Base-by-base conservation (phyloP, 92 coral and sea anemone species). In the Nematostella vectensis region DNA sequence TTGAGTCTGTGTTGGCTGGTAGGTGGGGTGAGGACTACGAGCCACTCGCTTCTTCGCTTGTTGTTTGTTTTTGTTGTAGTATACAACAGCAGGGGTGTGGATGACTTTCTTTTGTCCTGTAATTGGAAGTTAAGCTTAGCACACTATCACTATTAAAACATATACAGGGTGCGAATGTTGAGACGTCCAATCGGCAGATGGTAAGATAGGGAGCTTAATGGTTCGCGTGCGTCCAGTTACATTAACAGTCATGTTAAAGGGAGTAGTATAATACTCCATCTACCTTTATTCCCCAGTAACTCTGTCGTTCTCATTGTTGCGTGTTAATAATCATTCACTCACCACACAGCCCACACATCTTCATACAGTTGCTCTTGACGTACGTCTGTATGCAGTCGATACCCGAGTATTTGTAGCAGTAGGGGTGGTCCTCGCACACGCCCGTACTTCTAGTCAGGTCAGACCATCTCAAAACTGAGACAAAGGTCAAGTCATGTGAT, bases 21-120 rank as follows among this genome's bases (percentile, higher is more conserved):
- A 55, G 31, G 54, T 37, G 17, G 55, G 62, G 1, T 43, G 38
- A 10, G 72, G 62, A 12, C 48, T 36, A 25, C 72, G 61, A 20
- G 44, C 63, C 3, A 55, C 63, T 15, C 62, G 72, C 19, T 55
- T 52, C 23, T 64, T 77, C 2, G 25, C 36, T 3, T 68, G 36
- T 15, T 59, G 48, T 38, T 78, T 61, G 18, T 21, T 24, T 31
- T 58, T 77, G 65, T 67, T 72, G 74, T 54, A 67, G 29, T 79
- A 79, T 27, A 79, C 13, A 31, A 79, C 87, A 15, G 80, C 63
- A 19, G 87, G n/a, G n/a, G n/a, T n/a, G n/a, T n/a, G n/a, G n/a
- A n/a, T n/a, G n/a, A n/a, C n/a, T n/a, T n/a, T n/a, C n/a, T n/a
- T n/a, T n/a, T n/a, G 0, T 23, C 15, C 1, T 52, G 57, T 59